Percentiles rank a stretch among this genome's conserved stretches.
phyloP scores from a whole-genome alignment of 2,113 vertebrate genomes.

The Herpetotheres cachinnans region DNA sequence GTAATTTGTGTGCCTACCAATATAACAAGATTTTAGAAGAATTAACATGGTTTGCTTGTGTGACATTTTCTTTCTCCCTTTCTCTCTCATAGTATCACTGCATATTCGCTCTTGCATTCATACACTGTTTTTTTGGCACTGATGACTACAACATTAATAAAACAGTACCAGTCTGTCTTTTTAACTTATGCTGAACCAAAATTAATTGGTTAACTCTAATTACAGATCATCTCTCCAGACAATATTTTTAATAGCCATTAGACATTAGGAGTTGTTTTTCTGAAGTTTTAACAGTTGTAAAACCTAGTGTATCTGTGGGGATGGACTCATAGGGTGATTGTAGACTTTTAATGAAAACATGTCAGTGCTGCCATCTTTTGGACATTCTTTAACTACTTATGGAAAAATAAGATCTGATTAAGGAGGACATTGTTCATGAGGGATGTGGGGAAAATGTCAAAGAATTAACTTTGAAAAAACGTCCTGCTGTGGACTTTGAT shows the following conservation, averaged over 20 bases:
- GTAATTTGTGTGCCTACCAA: neutral
- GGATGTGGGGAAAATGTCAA: neutral
- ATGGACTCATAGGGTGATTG: neutral
- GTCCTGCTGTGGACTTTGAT: neutral
- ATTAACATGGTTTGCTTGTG: neutral
- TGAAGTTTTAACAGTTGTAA: neutral
- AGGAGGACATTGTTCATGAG: neutral
- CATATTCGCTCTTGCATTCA: neutral
- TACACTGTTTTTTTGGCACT: neutral
- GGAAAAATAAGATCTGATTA: neutral
- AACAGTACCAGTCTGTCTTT: neutral
- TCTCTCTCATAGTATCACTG: neutral
- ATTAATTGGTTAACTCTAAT: neutral
- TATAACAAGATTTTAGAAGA: neutral
- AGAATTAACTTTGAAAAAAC: neutral
- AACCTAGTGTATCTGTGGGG: neutral
- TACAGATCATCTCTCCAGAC: neutral
- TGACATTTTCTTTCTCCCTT: neutral
- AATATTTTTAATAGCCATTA: neutral
- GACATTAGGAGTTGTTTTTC: neutral
- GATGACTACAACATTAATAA: neutral
- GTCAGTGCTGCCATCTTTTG: slow-evolving; percentile 44
- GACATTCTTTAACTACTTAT: neutral
- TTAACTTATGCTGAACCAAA: neutral
- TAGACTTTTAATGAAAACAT: neutral